Conservation (phyloP, 35 echinoderm and acorn worm species). For the Amphiura filiformis region DNA sequence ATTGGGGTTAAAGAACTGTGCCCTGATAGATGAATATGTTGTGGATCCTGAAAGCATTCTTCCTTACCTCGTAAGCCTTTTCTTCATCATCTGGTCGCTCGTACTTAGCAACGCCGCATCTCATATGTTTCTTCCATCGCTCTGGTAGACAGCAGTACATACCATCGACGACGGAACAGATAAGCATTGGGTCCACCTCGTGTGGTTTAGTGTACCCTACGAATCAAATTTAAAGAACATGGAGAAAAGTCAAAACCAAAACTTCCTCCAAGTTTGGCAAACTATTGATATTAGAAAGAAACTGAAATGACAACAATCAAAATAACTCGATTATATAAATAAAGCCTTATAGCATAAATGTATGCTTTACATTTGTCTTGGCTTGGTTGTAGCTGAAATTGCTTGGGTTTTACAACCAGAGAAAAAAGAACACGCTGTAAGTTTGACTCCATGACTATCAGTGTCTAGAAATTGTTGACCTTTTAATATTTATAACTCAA, state of each 20-base stretch:
- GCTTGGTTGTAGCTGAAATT: no score
- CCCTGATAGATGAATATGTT: no score
- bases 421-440: no score
- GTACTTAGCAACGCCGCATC: conserved; percentile 40
- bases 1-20: no score
- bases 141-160: conserved; percentile 70
- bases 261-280: not conserved
- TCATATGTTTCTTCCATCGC: conserved; percentile 20
- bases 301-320: not conserved
- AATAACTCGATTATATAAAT: not conserved
- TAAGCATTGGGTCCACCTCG: conserved; percentile 35
- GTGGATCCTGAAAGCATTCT: no score
- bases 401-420: no score
- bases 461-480: no score
- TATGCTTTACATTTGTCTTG: no score
- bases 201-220: conserved; percentile 50
- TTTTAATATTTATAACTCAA: no score
- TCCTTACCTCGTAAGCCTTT: conserved; percentile 1
- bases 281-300: not conserved
- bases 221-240: not conserved
- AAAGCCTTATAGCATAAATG: not conserved
- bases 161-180: conserved; percentile 47
- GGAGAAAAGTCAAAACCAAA: not conserved
- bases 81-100: conserved; percentile 12
- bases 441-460: no score